These are phyloP conservation scores for Chrysolophus pictus DNA, from an alignment of 2,797 vertebrate species.

Conservation along the genomic window DNA sequence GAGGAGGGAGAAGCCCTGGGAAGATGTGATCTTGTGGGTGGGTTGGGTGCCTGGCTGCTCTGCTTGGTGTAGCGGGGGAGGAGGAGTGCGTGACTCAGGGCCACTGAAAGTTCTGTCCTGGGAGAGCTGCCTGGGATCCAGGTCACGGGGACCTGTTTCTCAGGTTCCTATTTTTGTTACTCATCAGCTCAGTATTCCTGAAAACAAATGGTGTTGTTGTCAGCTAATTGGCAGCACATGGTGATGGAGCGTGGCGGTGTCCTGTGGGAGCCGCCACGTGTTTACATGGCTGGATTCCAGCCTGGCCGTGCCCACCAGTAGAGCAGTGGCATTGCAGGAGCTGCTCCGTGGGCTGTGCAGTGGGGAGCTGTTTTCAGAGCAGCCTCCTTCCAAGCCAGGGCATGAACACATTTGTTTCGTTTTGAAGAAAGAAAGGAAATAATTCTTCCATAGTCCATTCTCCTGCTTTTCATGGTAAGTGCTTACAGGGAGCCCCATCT, in stretches of 20 bases:
- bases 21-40: not conserved
- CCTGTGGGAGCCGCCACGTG: accelerated
- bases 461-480: not conserved
- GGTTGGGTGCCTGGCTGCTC: not conserved
- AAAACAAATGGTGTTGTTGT: conserved; percentile 31
- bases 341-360: not conserved
- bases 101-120: conserved; percentile 50
- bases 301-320: not conserved
- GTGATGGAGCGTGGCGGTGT: not conserved
- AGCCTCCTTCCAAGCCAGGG: not conserved
- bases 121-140: conserved; percentile 49
- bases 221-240: not conserved
- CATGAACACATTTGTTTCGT: not conserved
- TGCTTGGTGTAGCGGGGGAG: not conserved
- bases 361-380: not conserved
- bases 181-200: conserved; percentile 66
- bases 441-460: not conserved
- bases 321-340: not conserved
- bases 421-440: not conserved
- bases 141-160: conserved; percentile 47
- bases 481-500: not conserved
- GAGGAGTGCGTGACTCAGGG: conserved; percentile 31
- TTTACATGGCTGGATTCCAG: not conserved
- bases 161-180: conserved; percentile 69
- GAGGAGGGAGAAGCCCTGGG: not conserved